Evolutionary conservation across 2,888 invertebrate genomes (phyloP).

Genomic region (Oscheius onirici): DNA sequence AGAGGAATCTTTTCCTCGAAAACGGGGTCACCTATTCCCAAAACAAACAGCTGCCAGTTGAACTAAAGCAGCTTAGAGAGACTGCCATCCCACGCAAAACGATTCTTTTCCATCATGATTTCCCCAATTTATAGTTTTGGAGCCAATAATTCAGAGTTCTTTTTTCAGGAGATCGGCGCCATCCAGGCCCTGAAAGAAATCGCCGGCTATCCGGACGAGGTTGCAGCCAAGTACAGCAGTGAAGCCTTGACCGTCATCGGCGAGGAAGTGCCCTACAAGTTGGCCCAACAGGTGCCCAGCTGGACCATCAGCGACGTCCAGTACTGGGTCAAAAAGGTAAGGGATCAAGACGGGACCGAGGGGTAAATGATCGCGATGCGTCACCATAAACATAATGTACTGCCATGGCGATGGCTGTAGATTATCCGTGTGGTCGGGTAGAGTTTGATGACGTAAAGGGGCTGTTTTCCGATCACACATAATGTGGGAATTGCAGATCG

Average conservation of each 20-base stretch:
- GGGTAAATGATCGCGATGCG: not conserved
- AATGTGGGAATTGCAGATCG: constrained; percentile 77
- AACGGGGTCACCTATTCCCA: too few relatives aligned
- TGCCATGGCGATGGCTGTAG: not conserved
- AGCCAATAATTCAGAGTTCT: not conserved
- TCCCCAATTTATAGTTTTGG: not conserved
- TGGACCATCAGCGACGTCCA: constrained; percentile 96
- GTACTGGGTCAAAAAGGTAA: constrained; percentile 93
- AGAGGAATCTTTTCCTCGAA: not conserved
- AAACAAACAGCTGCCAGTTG: not conserved
- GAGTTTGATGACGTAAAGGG: constrained; percentile 1
- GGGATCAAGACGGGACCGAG: constrained; percentile 87
- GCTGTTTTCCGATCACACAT: not conserved
- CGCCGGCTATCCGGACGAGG: constrained; percentile 95
- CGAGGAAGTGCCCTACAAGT: constrained; percentile 92
- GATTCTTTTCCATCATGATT: not conserved
- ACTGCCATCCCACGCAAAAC: not conserved
- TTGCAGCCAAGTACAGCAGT: constrained; percentile 91
- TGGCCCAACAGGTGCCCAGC: constrained; percentile 95
- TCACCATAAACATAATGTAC: not conserved
- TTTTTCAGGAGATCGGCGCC: constrained; percentile 85
- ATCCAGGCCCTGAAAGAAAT: constrained; percentile 93
- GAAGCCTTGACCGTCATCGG: constrained; percentile 81
- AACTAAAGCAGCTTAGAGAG: not conserved
- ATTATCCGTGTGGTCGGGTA: constrained; percentile 2